Base-by-base conservation (phyloP, 2,113 vertebrate species). In the Grammatotria lemairii region DNA sequence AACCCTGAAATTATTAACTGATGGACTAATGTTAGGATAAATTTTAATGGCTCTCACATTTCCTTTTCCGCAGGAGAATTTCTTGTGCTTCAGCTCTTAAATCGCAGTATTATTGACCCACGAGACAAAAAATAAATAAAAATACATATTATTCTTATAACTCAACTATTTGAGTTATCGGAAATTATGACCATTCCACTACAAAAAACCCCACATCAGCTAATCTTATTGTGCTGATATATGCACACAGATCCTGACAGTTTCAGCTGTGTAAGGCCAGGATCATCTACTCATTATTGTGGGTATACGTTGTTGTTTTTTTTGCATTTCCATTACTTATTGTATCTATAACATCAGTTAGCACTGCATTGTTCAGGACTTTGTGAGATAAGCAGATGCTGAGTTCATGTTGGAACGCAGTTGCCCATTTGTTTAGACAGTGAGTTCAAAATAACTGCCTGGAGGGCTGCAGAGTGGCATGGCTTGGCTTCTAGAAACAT, bases 1-100 rank as follows among this genome's bases (percentile, higher is more conserved):
- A 68, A 68, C 63, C 35, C 63, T 23, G 63, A 68, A 68, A 68
- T 68, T 70, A 42, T 70, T 70, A 70, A 23, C n/a, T 35, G 38
- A 70, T 42, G 65, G 38, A 42, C 12, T 42, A 40, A 73, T 26
- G 68, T 73, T 45, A 26, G 68, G 38, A 73, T 42, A 2, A 73
- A 26, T 23, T 26, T 73, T 26, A 70, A 26, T 45, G 21, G 21
- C 21, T 26, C 21, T 45, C 21, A 45, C 13, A 17, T 73, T 45
- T 73, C 5, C 13, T 45, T 73, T 73, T 23, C 21, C 1, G 2
- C 4, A 45, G 8, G n/a, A 42, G 13, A 23, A 70, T 42, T 70
- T 70, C n/a, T 26, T 26, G 26, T 0, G 8, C 40, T 45, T 45
- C 40, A 73, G 13, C 68, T 47, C 68, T 26, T 45, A 73, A 73